Conservation (phyloP, 2,113 vertebrate species). For the Scortum barcoo region DNA sequence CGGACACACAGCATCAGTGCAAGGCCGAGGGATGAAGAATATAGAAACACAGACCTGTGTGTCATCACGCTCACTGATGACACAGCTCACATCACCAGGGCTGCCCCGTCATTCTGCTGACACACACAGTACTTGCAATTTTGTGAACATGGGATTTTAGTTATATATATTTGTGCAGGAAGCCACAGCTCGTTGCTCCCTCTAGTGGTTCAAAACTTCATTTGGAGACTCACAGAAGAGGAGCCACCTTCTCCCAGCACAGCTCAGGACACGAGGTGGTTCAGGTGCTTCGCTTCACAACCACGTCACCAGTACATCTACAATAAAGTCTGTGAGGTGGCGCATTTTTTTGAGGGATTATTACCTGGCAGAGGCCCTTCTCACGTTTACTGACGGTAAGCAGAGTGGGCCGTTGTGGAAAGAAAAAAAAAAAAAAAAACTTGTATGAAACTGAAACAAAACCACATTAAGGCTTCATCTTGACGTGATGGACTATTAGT, state of each 20-base stretch:
- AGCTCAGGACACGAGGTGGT: neutral
- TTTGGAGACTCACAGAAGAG: neutral
- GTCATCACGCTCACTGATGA: neutral
- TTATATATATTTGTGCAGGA: slow-evolving; percentile 16
- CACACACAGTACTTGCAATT: neutral
- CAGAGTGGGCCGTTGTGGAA: slow-evolving; percentile 6
- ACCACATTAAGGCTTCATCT: slow-evolving; percentile 31
- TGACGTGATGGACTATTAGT: slow-evolving; percentile 23
- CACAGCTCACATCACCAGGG: neutral
- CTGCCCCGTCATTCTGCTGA: too few species aligned
- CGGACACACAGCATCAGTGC: neutral
- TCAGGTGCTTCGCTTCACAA: neutral
- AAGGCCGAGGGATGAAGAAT: neutral
- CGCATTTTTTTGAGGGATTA: slow-evolving; percentile 1
- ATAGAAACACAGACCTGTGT: neutral
- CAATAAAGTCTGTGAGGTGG: neutral
- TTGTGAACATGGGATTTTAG: neutral
- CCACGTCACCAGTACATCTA: neutral
- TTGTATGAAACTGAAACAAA: slow-evolving; percentile 37
- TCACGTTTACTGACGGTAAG: slow-evolving; percentile 58
- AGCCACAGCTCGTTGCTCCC: slow-evolving; percentile 31
- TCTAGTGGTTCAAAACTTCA: slow-evolving; percentile 53
- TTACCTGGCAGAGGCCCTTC: slow-evolving; percentile 34
- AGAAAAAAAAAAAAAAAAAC: slow-evolving; percentile 6
- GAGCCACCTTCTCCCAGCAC: neutral